Conservation (phyloP, 2,113 vertebrate species). For the Hiodon alosoides region DNA sequence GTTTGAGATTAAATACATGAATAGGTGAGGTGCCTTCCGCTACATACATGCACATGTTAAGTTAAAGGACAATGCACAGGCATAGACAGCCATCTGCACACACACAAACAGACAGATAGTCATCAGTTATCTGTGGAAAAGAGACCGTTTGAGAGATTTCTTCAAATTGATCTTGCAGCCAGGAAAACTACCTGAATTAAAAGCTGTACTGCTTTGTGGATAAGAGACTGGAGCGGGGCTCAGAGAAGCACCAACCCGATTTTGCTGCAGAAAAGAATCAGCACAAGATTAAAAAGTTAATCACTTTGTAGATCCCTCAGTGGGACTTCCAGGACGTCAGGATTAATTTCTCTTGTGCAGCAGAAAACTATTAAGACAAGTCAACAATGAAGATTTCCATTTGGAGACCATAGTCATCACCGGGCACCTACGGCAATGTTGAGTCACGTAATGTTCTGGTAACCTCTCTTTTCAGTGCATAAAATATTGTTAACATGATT, state of each 20-base stretch:
- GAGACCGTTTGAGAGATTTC: not conserved
- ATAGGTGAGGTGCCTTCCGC: not conserved
- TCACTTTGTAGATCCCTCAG: slow-evolving; percentile 19
- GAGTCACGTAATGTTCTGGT: not conserved
- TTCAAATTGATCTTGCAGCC: not conserved
- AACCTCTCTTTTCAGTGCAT: not conserved
- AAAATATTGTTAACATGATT: not conserved
- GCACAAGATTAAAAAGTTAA: slow-evolving; percentile 33
- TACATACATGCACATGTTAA: not conserved
- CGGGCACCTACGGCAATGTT: not conserved
- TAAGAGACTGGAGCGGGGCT: slow-evolving; percentile 13
- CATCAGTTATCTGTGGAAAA: not conserved
- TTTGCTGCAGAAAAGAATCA: slow-evolving; percentile 20
- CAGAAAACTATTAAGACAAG: slow-evolving; percentile 13
- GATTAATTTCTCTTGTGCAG: slow-evolving; percentile 21
- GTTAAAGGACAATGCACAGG: slow-evolving; percentile 2
- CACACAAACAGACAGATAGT: not conserved
- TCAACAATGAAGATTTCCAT: not conserved
- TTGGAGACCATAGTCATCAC: not conserved
- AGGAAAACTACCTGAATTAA: not conserved
- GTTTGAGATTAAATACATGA: slow-evolving; percentile 19
- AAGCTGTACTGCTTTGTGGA: not conserved
- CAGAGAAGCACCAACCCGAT: slow-evolving; percentile 18
- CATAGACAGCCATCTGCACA: not conserved
- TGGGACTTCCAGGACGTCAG: slow-evolving; percentile 16